Conservation (phyloP, 2,888 invertebrate species). For the Matsumyia berberina region DNA sequence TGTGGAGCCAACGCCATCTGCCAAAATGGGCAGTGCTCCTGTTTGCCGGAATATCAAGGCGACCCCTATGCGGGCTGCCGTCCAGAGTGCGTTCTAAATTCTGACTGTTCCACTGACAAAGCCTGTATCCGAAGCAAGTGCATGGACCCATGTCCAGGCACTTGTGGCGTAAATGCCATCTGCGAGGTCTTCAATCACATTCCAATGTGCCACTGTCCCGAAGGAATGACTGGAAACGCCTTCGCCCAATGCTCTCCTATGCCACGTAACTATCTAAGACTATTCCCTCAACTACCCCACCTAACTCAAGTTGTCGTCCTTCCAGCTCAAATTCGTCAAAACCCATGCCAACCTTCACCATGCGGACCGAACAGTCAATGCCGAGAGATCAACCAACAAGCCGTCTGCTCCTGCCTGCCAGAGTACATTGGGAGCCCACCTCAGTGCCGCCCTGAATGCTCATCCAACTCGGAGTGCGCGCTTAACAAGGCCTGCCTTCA, state of each 20-base stretch:
- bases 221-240: conserved; percentile 89
- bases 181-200: conserved; percentile 90
- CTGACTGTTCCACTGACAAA: conserved; percentile 87
- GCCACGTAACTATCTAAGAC: conserved; percentile 71
- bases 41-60: conserved; percentile 87
- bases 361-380: conserved; percentile 91
- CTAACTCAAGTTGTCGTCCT: conserved; percentile 32
- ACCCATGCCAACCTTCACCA: conserved; percentile 87
- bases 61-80: conserved; percentile 88
- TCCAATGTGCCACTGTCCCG: conserved; percentile 89
- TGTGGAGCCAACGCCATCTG: conserved; percentile 89
- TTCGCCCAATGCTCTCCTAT: conserved; percentile 87
- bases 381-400: conserved; percentile 87
- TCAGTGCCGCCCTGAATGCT: conserved; percentile 89
- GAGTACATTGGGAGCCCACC: conserved; percentile 90
- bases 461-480: conserved; percentile 89
- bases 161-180: conserved; percentile 89
- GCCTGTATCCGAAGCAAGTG: conserved; percentile 89
- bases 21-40: conserved; percentile 89
- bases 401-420: conserved; percentile 88
- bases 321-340: conserved; percentile 80
- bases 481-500: conserved; percentile 88
- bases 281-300: background rate
- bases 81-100: conserved; percentile 89
- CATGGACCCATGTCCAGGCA: conserved; percentile 88